These are phyloP conservation scores for Drosophila austrosaltans DNA, from an alignment of 2,888 invertebrate species.

Conservation along the genomic window DNA sequence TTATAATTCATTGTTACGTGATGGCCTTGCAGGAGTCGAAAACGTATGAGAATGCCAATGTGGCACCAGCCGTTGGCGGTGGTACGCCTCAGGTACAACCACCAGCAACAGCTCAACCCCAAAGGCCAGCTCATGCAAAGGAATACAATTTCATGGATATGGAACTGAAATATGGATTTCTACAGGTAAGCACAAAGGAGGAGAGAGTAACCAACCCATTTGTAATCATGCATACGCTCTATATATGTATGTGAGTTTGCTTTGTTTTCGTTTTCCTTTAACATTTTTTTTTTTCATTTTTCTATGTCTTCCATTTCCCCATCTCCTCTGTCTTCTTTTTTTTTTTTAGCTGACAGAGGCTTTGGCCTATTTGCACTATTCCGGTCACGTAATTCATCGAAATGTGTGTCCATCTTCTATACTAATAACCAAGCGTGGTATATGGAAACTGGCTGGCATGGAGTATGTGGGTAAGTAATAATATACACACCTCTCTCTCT, in stretches of 20 bases:
- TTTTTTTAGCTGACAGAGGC: constrained; percentile 93
- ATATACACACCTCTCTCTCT: not conserved
- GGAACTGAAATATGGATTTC: constrained; percentile 95
- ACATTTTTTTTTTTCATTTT: no score
- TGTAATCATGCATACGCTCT: not conserved
- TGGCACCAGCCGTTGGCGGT: constrained; percentile 47
- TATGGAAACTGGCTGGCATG: constrained; percentile 98
- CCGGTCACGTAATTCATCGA: constrained; percentile 93
- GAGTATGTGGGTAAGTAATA: constrained; percentile 91
- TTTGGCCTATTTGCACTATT: constrained; percentile 95
- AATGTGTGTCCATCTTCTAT: constrained; percentile 97
- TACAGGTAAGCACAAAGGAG: constrained; percentile 88
- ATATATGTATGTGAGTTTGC: not conserved
- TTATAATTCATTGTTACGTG: constrained; percentile 10
- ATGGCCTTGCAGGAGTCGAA: constrained; percentile 78
- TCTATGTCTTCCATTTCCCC: no score
- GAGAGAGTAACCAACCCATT: constrained; percentile 29
- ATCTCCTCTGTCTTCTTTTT: not conserved
- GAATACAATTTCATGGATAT: constrained; percentile 95
- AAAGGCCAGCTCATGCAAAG: constrained; percentile 87
- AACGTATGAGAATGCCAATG: constrained; percentile 82
- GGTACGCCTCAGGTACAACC: constrained; percentile 80
- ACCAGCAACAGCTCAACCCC: constrained; percentile 82
- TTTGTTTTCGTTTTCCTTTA: constrained; percentile 16
- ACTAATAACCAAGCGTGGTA: constrained; percentile 94